phyloP scores from a whole-genome alignment of 2,113 vertebrate genomes.

The Alligator mississippiensis region DNA sequence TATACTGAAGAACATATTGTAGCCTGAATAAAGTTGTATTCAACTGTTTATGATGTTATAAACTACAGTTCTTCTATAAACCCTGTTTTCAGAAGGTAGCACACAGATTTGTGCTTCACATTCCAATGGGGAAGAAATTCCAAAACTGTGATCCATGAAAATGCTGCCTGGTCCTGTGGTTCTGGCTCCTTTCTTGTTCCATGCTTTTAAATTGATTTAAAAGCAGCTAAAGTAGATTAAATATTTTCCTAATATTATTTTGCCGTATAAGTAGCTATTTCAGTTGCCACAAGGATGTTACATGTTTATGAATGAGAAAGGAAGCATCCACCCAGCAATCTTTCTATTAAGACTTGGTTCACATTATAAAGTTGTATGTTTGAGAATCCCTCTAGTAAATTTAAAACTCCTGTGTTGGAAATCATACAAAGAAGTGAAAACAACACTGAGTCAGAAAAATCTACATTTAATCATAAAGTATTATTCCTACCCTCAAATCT shows the following conservation, averaged over 20 bases:
- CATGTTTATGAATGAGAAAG: neutral
- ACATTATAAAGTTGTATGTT: neutral
- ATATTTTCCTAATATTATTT: neutral
- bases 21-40: neutral
- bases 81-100: neutral
- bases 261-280: neutral
- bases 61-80: neutral
- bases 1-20: neutral
- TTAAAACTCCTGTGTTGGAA: neutral
- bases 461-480: neutral
- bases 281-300: neutral
- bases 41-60: neutral
- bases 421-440: rapidly evolving
- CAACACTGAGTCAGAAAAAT: neutral
- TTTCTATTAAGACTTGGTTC: neutral
- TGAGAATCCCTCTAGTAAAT: neutral
- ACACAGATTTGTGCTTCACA: neutral
- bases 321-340: neutral
- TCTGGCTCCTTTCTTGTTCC: neutral
- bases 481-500: neutral
- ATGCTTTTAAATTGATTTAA: neutral
- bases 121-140: neutral
- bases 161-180: neutral
- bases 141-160: neutral
- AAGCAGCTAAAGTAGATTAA: neutral